These are phyloP conservation scores for Urocyon cinereoargenteus DNA, from an alignment of 2,797 vertebrate genomes.

Conservation along the genomic window DNA sequence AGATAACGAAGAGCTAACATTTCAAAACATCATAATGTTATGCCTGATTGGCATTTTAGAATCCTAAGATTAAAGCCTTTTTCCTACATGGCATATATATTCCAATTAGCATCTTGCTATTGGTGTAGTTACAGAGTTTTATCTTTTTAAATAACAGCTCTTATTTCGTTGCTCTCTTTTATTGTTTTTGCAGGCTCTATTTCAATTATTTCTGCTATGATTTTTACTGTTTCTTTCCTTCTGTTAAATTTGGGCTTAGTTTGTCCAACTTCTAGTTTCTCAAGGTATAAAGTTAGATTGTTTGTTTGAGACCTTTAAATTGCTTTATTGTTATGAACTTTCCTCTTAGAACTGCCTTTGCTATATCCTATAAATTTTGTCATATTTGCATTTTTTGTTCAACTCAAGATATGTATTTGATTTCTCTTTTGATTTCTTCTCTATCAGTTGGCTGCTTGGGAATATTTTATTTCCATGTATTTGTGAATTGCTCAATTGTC, in stretches of 20 bases:
- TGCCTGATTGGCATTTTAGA: background rate
- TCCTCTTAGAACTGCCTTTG: background rate
- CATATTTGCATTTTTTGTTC: background rate
- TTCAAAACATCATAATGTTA: background rate
- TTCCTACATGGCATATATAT: background rate
- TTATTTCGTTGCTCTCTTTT: background rate
- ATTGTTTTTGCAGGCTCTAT: background rate
- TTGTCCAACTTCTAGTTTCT: background rate
- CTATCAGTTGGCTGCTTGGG: background rate
- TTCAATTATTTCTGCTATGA: background rate
- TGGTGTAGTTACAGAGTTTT: background rate
- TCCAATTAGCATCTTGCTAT: background rate
- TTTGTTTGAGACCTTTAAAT: background rate
- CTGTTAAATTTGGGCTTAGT: background rate
- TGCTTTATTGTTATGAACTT: background rate
- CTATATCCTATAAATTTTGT: background rate
- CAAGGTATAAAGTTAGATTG: background rate
- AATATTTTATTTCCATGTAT: background rate
- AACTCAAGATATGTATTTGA: background rate
- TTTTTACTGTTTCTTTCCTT: background rate
- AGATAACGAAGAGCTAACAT: background rate
- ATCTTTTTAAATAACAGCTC: background rate
- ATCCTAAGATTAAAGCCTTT: background rate
- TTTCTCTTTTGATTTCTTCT: background rate
- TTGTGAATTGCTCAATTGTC: background rate